Percentiles rank a stretch among this genome's conserved stretches.
phyloP scores from a whole-genome alignment of 2,797 vertebrate species.

The Sparus aurata region DNA sequence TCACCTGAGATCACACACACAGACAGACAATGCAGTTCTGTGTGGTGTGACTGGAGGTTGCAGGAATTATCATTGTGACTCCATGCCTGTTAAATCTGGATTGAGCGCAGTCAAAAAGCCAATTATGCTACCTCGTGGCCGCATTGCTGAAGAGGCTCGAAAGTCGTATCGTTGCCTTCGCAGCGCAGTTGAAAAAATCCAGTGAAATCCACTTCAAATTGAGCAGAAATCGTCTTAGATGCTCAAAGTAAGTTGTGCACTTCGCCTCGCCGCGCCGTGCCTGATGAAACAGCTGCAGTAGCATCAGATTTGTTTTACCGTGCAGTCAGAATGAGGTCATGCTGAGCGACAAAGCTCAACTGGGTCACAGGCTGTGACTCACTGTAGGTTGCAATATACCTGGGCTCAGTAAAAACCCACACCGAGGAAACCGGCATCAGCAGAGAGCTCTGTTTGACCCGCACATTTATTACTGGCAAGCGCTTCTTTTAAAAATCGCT shows the following conservation, averaged over 20 bases:
- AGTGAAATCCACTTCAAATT: neutral
- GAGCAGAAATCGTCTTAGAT: neutral
- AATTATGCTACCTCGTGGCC: neutral
- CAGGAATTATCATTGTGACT: neutral
- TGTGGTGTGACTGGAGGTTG: constrained; percentile 1
- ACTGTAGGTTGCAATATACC: constrained; percentile 55
- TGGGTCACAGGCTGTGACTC: constrained; percentile 76
- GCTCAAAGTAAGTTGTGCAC: constrained; percentile 4
- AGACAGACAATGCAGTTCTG: neutral
- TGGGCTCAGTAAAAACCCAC: constrained; percentile 51
- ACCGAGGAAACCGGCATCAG: constrained; percentile 14
- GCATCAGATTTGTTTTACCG: constrained; percentile 55
- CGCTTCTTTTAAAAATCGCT: neutral
- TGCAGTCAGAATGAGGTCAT: constrained; percentile 74
- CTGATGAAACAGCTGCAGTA: constrained; percentile 39
- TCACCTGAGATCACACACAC: constrained; percentile 56
- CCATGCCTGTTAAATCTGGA: neutral
- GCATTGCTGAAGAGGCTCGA: neutral
- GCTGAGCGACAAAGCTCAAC: constrained; percentile 69
- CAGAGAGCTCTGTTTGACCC: constrained; percentile 7
- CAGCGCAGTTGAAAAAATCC: neutral
- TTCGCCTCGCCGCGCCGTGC: neutral
- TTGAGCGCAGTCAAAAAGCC: neutral
- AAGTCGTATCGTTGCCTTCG: neutral
- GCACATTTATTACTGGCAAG: constrained; percentile 12